Base-by-base conservation (phyloP, 2,888 invertebrate species). In the Panzeria rudis region DNA sequence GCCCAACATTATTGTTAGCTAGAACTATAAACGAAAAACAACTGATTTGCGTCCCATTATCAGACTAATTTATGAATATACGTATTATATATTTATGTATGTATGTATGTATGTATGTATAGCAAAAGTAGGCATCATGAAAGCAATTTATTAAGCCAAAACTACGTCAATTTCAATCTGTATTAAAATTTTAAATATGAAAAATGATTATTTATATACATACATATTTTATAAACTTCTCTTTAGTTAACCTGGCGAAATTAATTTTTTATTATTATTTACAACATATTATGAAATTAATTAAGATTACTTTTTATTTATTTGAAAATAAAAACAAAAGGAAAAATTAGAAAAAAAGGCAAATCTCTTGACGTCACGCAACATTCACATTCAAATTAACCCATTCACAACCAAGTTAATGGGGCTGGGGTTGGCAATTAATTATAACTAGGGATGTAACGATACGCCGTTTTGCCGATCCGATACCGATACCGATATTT, bases 321-420 rank as follows among this genome's bases (percentile, higher is more conserved):
- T 47, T 47, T 1, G 17, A 47, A 17, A 17, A 35, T 59, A 32
- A 32, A 20, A 20, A 35, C 11, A 15, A n/a, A 47, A 32, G 23
- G 38, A 38, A 17, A 32, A 47, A 25, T 20, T 17, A 23, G 38
- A 29, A 13, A 50, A 38, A 69, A 61, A 38, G n/a, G 17, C 29
- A 38, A 50, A 52, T n/a, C 29, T n/a, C 59, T 56, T 66, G 66
- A 72, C 80, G 80, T 80, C 72, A 73, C 25, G 20, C 29, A 29
- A 59, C 25, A 50, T 15, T 50, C 25, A 52, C 38, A 41, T 54
- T 44, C 11, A 77, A 61, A 56, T 47, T 64, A 71, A 20, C n/a
- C 38, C 38, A 11, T 35, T 35, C 35, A 13, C 38, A 41, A 41
- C 9, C 11, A 13, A 41, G 13, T 8, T 9, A 35, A 35, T 35